These are phyloP conservation scores for Chrysopilus asiliformis DNA, from an alignment of 2,888 invertebrate genomes.

Conservation along the genomic window DNA sequence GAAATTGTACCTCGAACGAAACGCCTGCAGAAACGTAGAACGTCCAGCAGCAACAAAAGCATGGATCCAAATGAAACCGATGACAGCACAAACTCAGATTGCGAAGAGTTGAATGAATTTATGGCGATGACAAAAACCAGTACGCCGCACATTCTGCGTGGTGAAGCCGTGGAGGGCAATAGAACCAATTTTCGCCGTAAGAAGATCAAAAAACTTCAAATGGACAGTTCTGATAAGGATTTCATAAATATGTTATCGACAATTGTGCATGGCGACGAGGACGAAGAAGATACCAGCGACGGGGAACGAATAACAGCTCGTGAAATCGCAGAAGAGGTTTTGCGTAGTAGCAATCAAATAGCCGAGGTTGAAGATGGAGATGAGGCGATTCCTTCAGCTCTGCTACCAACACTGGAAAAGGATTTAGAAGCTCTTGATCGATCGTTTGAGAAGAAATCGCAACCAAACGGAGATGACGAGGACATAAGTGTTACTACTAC, in stretches of 20 bases:
- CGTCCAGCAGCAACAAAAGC: background rate
- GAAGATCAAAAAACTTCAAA: slow-evolving; percentile 4
- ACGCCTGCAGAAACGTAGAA: slow-evolving; percentile 24
- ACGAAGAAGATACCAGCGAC: slow-evolving; percentile 20
- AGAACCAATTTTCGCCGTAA: no score
- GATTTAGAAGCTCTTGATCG: background rate
- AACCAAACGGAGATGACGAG: slow-evolving; percentile 14
- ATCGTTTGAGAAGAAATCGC: background rate
- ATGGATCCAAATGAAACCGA: slow-evolving; percentile 15
- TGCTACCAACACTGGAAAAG: no score
- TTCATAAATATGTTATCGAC: slow-evolving; percentile 22
- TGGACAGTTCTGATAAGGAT: slow-evolving; percentile 19
- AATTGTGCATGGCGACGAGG: slow-evolving; percentile 17
- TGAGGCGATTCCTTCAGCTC: background rate
- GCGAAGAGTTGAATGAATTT: slow-evolving; percentile 17
- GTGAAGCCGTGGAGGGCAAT: slow-evolving; percentile 27
- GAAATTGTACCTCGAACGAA: slow-evolving; percentile 22
- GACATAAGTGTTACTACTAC: slow-evolving; percentile 13
- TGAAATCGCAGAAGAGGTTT: slow-evolving; percentile 27
- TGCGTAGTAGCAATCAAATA: slow-evolving; percentile 8
- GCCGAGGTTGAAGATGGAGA: background rate
- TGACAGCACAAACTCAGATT: slow-evolving; percentile 17
- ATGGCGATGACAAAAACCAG: no score
- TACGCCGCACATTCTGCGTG: slow-evolving; percentile 26
- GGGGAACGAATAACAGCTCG: slow-evolving; percentile 23